Conservation (phyloP, 2,113 vertebrate species). For the Chaenocephalus aceratus region DNA sequence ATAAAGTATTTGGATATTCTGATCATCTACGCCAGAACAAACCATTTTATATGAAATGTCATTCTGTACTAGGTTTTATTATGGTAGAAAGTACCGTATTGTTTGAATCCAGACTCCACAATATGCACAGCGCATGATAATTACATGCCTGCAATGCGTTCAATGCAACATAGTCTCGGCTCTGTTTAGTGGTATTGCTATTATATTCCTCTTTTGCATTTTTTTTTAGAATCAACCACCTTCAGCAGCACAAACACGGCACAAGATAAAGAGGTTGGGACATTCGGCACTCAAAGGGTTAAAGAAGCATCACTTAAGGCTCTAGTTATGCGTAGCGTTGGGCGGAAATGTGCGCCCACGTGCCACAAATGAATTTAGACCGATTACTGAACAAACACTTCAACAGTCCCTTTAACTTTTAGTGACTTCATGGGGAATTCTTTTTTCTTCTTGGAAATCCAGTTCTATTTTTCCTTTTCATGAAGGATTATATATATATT, state of each 20-base stretch:
- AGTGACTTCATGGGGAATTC: constrained; percentile 71
- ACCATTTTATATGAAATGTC: neutral
- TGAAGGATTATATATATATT: constrained; percentile 38
- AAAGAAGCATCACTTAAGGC: constrained; percentile 70
- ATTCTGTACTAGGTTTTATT: neutral
- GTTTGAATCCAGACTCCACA: neutral
- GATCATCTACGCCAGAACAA: neutral
- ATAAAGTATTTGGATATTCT: constrained; percentile 25
- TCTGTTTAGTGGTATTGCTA: too few relatives aligned
- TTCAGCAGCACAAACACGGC: constrained; percentile 81
- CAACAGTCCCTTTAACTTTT: constrained; percentile 92
- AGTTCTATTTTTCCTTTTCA: constrained; percentile 41
- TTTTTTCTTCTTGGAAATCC: constrained; percentile 31
- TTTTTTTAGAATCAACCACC: constrained; percentile 80
- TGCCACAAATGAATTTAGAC: constrained; percentile 11
- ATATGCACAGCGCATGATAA: neutral
- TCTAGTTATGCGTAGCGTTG: neutral
- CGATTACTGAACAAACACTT: constrained; percentile 42
- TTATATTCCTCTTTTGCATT: neutral
- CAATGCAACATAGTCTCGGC: neutral
- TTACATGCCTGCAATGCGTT: neutral
- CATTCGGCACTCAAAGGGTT: constrained; percentile 88
- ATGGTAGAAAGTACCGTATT: neutral
- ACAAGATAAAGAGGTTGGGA: constrained; percentile 61
- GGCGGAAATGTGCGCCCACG: constrained; percentile 23